Evolutionary conservation across 1,140 invertebrate species (phyloP).

Genomic region (Drosophila kurseongensis): DNA sequence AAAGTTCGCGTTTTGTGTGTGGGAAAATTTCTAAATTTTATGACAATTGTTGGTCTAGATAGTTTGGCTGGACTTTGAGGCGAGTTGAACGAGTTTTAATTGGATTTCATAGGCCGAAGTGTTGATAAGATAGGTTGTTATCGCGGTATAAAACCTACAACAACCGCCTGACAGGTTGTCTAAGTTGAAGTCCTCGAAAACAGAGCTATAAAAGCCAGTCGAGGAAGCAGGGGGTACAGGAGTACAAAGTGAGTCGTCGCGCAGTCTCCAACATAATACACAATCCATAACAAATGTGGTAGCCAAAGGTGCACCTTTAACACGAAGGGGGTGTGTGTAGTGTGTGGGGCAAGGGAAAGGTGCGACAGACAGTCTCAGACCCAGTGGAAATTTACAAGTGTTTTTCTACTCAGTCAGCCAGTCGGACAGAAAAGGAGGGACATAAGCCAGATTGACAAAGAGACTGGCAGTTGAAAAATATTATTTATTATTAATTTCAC

Average conservation of each 20-base stretch:
- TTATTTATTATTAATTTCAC: constrained; percentile 27
- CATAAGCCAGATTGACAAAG: background rate
- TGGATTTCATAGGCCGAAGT: constrained; percentile 3
- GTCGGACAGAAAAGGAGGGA: background rate
- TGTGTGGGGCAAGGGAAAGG: constrained; percentile 5
- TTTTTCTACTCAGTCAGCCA: constrained; percentile 18
- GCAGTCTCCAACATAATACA: constrained; percentile 27
- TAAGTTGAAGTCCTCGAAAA: constrained; percentile 28
- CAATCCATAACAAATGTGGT: constrained; percentile 29
- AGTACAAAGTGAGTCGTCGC: constrained; percentile 9
- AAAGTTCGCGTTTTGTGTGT: background rate
- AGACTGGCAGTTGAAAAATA: constrained; percentile 27
- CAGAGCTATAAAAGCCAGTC: constrained; percentile 8
- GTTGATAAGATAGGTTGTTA: constrained; percentile 51
- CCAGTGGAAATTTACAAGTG: constrained; percentile 53
- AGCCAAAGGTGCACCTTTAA: constrained; percentile 13
- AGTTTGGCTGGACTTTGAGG: constrained; percentile 31
- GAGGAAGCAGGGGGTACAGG: background rate
- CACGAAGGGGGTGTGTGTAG: background rate
- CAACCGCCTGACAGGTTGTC: constrained; percentile 40
- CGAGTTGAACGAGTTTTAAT: constrained; percentile 17
- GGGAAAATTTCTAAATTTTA: constrained; percentile 24
- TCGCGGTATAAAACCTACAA: constrained; percentile 23
- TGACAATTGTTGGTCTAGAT: constrained; percentile 1
- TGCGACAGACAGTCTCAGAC: constrained; percentile 17